Evolutionary conservation across 2,888 invertebrate genomes (phyloP), one percentile per base, ranked within the genome.

Genomic region (Euzetes globulus): DNA sequence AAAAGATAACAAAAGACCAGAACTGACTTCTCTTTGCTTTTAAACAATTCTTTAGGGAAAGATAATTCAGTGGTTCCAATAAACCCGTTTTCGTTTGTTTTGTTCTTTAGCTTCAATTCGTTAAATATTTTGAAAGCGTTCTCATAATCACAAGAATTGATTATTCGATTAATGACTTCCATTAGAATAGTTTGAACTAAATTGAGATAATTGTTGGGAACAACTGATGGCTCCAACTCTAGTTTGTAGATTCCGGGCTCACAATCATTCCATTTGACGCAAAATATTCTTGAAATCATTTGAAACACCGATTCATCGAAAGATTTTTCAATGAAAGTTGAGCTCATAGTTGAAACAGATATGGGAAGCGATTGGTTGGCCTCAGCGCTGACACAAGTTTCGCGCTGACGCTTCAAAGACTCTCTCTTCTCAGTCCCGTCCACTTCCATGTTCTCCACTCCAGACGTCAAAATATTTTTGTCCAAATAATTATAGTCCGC

Each of bases 401-500:
- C 83, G 78, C 83, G 78, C 77, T 82, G 81, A 76, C 83, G 79
- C 75, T 80, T 81, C 15, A 78, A 77, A 41, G 81, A 81, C 75
- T 81, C 81, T 78, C 81, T 79, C 17, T 77, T 75, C 72, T 82
- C 82, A 27, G 78, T 52, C 41, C 87, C 86, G 75, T 87, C 87
- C 1, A 87, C 86, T 80, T 90, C 90, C 90, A 90, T 90, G 79
- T 88, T 89, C 82, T 90, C 90, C 80, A 89, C 88, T 25, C 89
- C 88, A 9, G 89, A 88, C 82, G 89, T 89, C 47, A 88, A 87
- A 81, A 88, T 89, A 33, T 85, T 82, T 52, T 85, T 65, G 29
- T 65, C 33, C 6, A 29, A 13, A 9, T 4, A 6, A 29, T 25
- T 29, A 29, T 1, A n/a, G n/a, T 29, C 37, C 15, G 29, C 25